Conservation (phyloP, 2,113 vertebrate genomes). For the Melanotaenia duboulayi region DNA sequence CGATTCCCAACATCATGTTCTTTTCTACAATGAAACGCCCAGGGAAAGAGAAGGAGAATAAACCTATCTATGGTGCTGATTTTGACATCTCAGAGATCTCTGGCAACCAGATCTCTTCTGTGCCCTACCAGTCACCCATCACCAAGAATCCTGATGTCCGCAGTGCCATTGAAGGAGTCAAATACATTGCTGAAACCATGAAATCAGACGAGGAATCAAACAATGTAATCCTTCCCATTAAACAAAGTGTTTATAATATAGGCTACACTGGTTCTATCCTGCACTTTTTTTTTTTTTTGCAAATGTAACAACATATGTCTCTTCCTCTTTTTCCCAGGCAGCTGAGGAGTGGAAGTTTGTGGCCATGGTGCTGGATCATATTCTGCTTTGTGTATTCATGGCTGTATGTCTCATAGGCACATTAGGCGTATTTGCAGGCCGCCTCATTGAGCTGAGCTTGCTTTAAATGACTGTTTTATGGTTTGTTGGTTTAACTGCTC, state of each 20-base stretch:
- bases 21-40: conserved; percentile 96
- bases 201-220: conserved; percentile 95
- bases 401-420: conserved; percentile 95
- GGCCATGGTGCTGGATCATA: conserved; percentile 97
- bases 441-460: conserved; percentile 92
- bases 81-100: conserved; percentile 97
- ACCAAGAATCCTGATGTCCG: conserved; percentile 94
- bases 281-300: neutral
- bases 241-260: neutral
- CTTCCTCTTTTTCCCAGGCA: conserved; percentile 89
- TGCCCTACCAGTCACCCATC: conserved; percentile 89
- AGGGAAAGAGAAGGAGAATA: conserved; percentile 87
- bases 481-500: neutral
- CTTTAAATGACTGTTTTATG: conserved; percentile 31
- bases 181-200: conserved; percentile 96
- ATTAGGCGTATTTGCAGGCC: conserved; percentile 91
- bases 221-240: conserved; percentile 81
- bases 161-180: conserved; percentile 94
- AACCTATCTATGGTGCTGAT: conserved; percentile 87
- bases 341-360: conserved; percentile 99
- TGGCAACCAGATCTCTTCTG: conserved; percentile 86
- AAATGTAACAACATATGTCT: conserved; percentile 25
- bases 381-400: conserved; percentile 97
- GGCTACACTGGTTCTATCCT: neutral
- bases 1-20: conserved; percentile 95